Base-by-base conservation (phyloP, 2,113 vertebrate genomes). In the Pimephales promelas region DNA sequence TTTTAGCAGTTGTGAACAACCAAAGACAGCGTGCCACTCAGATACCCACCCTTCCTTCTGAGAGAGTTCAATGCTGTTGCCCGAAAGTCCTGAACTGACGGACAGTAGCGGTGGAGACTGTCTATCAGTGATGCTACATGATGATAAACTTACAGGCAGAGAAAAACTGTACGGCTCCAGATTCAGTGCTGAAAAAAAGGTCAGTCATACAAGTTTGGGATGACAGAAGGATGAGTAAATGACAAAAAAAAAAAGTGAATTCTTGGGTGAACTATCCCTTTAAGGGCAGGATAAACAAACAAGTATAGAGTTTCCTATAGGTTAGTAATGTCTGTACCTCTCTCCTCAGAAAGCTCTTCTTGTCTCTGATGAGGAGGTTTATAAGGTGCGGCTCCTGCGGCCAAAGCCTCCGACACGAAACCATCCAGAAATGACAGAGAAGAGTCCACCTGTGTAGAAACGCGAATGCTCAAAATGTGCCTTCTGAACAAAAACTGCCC, bases 341-440 rank as follows among this genome's bases (percentile, higher is more conserved):
- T 99, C 85, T 93, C 94, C 81, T 96, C 95, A 88, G 94, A 94
- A 56, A 98, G 89, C 47, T 99, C 97, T 84, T 98, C 95, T 79
- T 97, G 97, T 82, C 97, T 94, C 88, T 99, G 98, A 88, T 99
- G 97, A 28, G 94, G 96, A 86, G 98, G 96, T 70, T 98, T 99
- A 81, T 99, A 99, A 0, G 98, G 97, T 78, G 96, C 95, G 24
- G 95, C 96, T 20, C 98, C 97, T 14, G 79, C 89, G 78, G 92
- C 93, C 86, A 99, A 93, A 49, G 96, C 96, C 87, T 99, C 97
- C 4, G 96, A 97, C 89, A 99, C 98, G 91, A 96, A 98, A 24
- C 93, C 96, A 92, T 99, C 98, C 92, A 99, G 91, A 89, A 99
- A 99, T 64, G 97, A 98, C 83, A 99, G 93, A 9, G 98, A 99